phyloP scores from a whole-genome alignment of 1,140 invertebrate genomes.

The Procambarus clarkii region DNA sequence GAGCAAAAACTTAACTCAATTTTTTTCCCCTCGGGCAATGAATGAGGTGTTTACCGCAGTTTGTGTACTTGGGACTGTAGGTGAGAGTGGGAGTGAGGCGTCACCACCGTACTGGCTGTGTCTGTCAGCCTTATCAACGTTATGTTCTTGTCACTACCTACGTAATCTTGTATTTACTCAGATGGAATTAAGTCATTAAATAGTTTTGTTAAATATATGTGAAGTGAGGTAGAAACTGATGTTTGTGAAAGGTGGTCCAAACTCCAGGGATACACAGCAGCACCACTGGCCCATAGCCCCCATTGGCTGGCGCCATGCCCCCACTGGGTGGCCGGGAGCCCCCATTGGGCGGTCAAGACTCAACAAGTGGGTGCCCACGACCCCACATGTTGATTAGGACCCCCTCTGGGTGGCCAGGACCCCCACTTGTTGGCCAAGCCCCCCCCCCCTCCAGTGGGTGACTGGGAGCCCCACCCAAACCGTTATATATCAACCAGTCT shows the following conservation, averaged over 20 bases:
- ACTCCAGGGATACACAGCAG: not conserved
- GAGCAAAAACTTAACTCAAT: conserved; percentile 7
- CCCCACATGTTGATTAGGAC: too few species aligned
- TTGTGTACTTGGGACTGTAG: conserved; percentile 37
- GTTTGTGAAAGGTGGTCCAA: not conserved
- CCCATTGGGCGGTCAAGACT: too few species aligned
- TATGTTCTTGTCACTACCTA: not conserved
- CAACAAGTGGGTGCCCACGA: too few species aligned
- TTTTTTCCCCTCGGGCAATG: conserved; percentile 23
- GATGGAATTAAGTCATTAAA: not conserved
- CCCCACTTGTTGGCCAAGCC: too few species aligned
- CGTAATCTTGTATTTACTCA: not conserved
- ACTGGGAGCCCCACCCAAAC: not conserved
- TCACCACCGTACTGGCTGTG: not conserved
- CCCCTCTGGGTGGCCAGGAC: too few species aligned
- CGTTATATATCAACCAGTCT: not conserved
- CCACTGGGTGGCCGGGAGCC: too few species aligned
- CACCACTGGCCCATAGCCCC: too few species aligned
- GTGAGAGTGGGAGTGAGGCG: not conserved
- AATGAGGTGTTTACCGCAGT: conserved; percentile 11
- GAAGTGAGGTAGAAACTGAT: not conserved
- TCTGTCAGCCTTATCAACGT: not conserved
- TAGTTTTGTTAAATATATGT: not conserved
- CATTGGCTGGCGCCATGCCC: too few species aligned
- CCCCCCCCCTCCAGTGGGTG: too few species aligned